Conservation (phyloP, 1,140 invertebrate genomes). For the Scaptomyza hsui region DNA sequence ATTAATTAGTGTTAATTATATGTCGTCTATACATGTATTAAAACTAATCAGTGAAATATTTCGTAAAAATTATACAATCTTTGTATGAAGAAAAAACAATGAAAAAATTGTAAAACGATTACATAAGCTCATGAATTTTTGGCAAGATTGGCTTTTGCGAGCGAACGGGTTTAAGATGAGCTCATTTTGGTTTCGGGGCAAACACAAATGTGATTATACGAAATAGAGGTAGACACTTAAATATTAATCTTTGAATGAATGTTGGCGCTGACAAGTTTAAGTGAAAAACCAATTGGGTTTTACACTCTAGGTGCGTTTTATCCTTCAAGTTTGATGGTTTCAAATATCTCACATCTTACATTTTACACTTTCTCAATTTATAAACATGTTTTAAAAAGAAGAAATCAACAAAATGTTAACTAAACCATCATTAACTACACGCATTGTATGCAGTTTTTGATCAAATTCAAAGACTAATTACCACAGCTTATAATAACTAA, state of each 20-base stretch:
- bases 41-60: conserved; percentile 26
- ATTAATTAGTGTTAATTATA: conserved; percentile 80
- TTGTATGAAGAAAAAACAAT: conserved; percentile 21
- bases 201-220: conserved; percentile 54
- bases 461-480: conserved; percentile 43
- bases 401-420: conserved; percentile 1
- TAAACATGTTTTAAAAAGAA: no score
- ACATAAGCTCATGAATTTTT: conserved; percentile 66
- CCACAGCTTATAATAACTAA: conserved; percentile 33
- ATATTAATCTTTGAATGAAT: no score
- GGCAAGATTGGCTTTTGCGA: conserved; percentile 3
- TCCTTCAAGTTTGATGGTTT: no score
- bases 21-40: conserved; percentile 49
- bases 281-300: no score
- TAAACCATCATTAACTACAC: conserved; percentile 8
- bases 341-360: no score
- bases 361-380: no score
- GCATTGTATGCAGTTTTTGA: conserved; percentile 13
- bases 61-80: conserved; percentile 39
- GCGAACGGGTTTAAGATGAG: conserved; percentile 53
- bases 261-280: no score
- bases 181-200: conserved; percentile 66
- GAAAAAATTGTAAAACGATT: conserved; percentile 64
- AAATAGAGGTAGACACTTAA: conserved; percentile 57
- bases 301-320: no score